Evolutionary conservation across 2,888 invertebrate species (phyloP).

Genomic region (Atherix ibis): DNA sequence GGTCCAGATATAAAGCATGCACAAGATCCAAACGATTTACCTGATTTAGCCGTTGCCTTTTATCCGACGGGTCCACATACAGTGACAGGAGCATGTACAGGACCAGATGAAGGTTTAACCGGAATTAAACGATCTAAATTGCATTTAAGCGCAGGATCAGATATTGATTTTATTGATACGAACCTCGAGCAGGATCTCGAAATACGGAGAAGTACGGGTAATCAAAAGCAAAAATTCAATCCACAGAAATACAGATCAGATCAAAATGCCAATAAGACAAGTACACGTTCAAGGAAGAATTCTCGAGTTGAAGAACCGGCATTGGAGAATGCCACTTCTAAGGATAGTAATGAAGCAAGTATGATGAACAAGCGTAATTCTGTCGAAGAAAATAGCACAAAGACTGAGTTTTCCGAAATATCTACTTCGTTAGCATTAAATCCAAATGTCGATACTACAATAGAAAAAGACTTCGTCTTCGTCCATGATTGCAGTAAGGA

Average conservation of each 20-base stretch:
- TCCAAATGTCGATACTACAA: too few species aligned
- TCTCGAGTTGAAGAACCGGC: conserved; percentile 17
- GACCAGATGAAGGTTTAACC: conserved; percentile 67
- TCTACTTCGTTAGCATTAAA: background rate
- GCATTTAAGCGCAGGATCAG: conserved; percentile 50
- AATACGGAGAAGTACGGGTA: conserved; percentile 25
- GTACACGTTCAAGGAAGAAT: conserved; percentile 24
- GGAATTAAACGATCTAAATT: conserved; percentile 50
- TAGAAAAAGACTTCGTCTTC: background rate
- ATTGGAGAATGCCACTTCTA: conserved; percentile 4
- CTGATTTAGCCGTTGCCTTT: conserved; percentile 38
- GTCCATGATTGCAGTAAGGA: background rate
- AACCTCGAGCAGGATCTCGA: conserved; percentile 27
- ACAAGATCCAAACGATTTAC: conserved; percentile 55
- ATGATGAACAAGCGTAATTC: conserved; percentile 21
- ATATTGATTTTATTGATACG: conserved; percentile 58
- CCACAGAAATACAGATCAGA: conserved; percentile 14
- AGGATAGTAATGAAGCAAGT: conserved; percentile 16
- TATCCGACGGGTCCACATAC: conserved; percentile 38
- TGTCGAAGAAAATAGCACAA: conserved; percentile 3
- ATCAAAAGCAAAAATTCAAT: conserved; percentile 21
- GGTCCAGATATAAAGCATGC: conserved; percentile 43
- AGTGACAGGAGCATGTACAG: conserved; percentile 58
- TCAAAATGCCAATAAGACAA: conserved; percentile 19
- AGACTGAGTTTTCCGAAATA: background rate